Base-by-base conservation (phyloP, 2,888 invertebrate genomes). In the Bombylius discolor region DNA sequence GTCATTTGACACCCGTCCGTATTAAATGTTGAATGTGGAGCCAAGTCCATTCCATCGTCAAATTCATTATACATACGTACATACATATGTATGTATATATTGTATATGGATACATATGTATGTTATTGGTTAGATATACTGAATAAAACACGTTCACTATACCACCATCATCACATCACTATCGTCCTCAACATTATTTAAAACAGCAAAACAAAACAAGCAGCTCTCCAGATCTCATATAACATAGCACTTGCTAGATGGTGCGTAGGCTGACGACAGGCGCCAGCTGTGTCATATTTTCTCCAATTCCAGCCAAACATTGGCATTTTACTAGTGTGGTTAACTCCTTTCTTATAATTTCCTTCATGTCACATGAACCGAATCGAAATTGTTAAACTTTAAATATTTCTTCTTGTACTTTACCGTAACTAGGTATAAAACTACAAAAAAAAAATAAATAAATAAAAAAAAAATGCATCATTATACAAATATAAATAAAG, bases 271-370 rank as follows among this genome's bases (percentile, higher is more conserved):
- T 34, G 55, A 42, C 49, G 55, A 49, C 55, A 55, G 55, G 55
- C 55, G 55, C 55, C 55, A 55, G 55, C 50, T 55, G 55, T 55
- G 55, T 55, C 55, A 55, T 55, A 55, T 55, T 55, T 55, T 50
- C 50, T 55, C 46, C 49, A 34, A 50, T 14, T 23, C 46, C 45
- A 23, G 31, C 50, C 11, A 42, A 42, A 42, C 39, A 42, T 42
- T 42, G 39, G 39, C 39, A 42, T 42, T 42, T 23, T 23, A 23
- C 23, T 23, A 23, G 23, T 23, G 23, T 23, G 11, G 39, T 42
- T 42, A 42, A 42, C 39, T 42, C 39, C 39, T 42, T 42, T 42
- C 11, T 23, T 23, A 23, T 23, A 42, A 42, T 11, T 42, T 42
- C 39, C 39, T 42, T 42, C 39, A 42, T 42, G 39, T 42, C 39